phyloP scores from a whole-genome alignment of 2,888 invertebrate genomes.

The Drosophila colorata region DNA sequence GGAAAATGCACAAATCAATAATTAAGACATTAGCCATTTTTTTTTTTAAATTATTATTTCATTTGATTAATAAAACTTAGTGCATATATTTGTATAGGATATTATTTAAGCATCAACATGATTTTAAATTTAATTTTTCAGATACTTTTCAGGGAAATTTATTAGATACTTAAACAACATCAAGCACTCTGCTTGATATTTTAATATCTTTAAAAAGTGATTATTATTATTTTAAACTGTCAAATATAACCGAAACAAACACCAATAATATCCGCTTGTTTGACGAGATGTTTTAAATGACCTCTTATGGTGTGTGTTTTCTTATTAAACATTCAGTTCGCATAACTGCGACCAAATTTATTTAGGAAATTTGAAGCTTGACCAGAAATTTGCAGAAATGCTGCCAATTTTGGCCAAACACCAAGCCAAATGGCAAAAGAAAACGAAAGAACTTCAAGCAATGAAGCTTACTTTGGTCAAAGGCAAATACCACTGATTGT shows the following conservation, averaged over 20 bases:
- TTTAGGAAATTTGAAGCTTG: slow-evolving; percentile 60
- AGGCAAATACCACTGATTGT: slow-evolving; percentile 77
- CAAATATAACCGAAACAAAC: slow-evolving; percentile 7
- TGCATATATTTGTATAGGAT: too few relatives aligned
- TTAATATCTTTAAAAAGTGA: too few relatives aligned
- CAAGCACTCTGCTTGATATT: too few relatives aligned
- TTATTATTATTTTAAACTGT: neutral
- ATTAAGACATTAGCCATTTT: too few relatives aligned
- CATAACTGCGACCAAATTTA: slow-evolving; percentile 62
- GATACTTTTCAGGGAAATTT: too few relatives aligned
- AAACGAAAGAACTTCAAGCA: slow-evolving; percentile 52
- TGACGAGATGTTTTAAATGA: slow-evolving; percentile 34
- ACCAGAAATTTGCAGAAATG: slow-evolving; percentile 51
- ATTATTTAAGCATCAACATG: too few relatives aligned
- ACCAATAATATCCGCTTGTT: slow-evolving; percentile 57
- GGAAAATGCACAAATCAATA: too few relatives aligned
- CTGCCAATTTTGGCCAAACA: slow-evolving; percentile 47
- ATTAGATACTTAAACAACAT: too few relatives aligned
- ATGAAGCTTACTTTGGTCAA: slow-evolving; percentile 69
- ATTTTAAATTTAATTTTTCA: too few relatives aligned
- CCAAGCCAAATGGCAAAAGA: slow-evolving; percentile 19
- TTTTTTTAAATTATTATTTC: too few relatives aligned
- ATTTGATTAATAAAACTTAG: too few relatives aligned
- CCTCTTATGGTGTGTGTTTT: slow-evolving; percentile 2
- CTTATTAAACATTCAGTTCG: slow-evolving; percentile 25